phyloP scores from a whole-genome alignment of 1,140 invertebrate species.

The Whitmania pigra region DNA sequence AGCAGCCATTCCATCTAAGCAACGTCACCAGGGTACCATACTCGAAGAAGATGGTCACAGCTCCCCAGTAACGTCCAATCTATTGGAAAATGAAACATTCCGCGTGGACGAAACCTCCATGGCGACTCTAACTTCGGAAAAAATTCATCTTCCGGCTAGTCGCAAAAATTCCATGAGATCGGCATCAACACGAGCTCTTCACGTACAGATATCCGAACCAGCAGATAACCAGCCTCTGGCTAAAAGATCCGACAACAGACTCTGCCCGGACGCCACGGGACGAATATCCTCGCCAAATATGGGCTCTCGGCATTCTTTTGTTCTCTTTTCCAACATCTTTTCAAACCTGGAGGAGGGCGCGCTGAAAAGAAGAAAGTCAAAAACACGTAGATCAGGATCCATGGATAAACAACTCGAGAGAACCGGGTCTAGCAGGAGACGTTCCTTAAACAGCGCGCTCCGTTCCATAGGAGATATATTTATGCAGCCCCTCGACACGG shows the following conservation, averaged over 20 bases:
- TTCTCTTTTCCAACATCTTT: constrained; percentile 7
- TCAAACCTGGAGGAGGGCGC: neutral
- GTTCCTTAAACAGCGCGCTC: constrained; percentile 31
- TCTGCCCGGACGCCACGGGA: neutral
- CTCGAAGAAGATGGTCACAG: constrained; percentile 2
- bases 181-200: constrained; percentile 8
- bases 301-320: neutral
- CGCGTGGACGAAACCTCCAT: neutral
- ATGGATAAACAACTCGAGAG: constrained; percentile 24
- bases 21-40: constrained; percentile 6
- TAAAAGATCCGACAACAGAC: neutral
- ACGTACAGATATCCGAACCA: constrained; percentile 21
- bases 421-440: constrained; percentile 1
- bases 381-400: constrained; percentile 22
- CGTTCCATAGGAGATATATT: constrained; percentile 37
- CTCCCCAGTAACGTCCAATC: neutral
- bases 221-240: neutral
- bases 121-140: neutral
- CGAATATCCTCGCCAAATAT: neutral
- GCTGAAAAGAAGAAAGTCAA: constrained; percentile 12
- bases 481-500: constrained; percentile 35
- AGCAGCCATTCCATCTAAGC: constrained; percentile 15
- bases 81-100: neutral
- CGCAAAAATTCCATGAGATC: neutral
- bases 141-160: neutral